A percentile compares a stretch with the other conserved stretches of the same genome.
phyloP scores from a whole-genome alignment of 2,113 vertebrate species.

The Oryctolagus cuniculus region mOryCun1.1 NC_091433.1:30138001-30138500 shows the following conservation, averaged over 20 bases:
- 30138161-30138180: conserved; percentile 70
- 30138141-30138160: conserved; percentile 64
- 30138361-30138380: conserved; percentile 87
- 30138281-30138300: conserved; percentile 89
- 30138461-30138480: conserved; percentile 44
- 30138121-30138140: conserved; percentile 73
- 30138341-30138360: conserved; percentile 87
- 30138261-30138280: conserved; percentile 88
- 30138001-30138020: too few species aligned
- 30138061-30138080: conserved; percentile 45
- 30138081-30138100: conserved; percentile 73
- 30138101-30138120: conserved; percentile 60
- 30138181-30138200: conserved; percentile 78
- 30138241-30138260: conserved; percentile 83
- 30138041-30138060: conserved; percentile 43
- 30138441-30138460: conserved; percentile 61
- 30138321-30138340: conserved; percentile 87
- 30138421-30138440: conserved; percentile 58
- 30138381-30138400: conserved; percentile 86
- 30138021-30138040: too few species aligned
- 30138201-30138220: conserved; percentile 84
- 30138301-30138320: conserved; percentile 90
- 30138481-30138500: conserved; percentile 30
- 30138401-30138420: conserved; percentile 82
- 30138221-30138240: conserved; percentile 82